Conservation (phyloP, 2,113 vertebrate genomes). For the Aix galericulata region DNA sequence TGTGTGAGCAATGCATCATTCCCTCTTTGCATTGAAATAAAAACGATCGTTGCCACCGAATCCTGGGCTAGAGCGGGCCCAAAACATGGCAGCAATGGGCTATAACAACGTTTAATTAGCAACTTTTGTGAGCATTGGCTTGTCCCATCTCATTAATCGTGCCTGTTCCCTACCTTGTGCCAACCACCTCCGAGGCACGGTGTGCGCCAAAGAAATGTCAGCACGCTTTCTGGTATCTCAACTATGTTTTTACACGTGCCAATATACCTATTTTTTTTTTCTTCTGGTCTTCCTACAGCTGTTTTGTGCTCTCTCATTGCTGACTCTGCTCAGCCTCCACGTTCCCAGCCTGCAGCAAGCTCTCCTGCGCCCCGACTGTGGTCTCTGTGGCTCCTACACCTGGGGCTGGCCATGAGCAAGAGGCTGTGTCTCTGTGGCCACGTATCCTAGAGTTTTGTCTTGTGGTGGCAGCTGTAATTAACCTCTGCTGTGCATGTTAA, state of each 20-base stretch:
- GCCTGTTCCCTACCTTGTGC: not conserved
- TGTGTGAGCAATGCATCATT: not conserved
- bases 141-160: not conserved
- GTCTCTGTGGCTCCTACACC: not conserved
- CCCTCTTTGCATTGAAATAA: not conserved
- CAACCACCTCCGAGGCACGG: not conserved
- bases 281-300: not conserved
- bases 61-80: not conserved
- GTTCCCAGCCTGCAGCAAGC: rapidly evolving
- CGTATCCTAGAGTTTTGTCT: not conserved
- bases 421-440: rapidly evolving
- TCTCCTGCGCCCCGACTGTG: rapidly evolving
- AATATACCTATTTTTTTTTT: not conserved
- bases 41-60: not conserved
- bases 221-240: not conserved
- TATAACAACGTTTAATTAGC: not conserved
- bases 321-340: rapidly evolving
- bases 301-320: not conserved
- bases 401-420: not conserved
- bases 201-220: slow-evolving; percentile 19
- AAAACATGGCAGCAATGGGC: not conserved
- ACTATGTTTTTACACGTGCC: not conserved
- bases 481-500: not conserved
- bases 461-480: not conserved
- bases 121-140: not conserved